A percentile compares a stretch with the other conserved stretches of the same genome.
Evolutionary conservation across 1,140 invertebrate genomes (phyloP).

Genomic region (Cecropterus lyciades): DNA sequence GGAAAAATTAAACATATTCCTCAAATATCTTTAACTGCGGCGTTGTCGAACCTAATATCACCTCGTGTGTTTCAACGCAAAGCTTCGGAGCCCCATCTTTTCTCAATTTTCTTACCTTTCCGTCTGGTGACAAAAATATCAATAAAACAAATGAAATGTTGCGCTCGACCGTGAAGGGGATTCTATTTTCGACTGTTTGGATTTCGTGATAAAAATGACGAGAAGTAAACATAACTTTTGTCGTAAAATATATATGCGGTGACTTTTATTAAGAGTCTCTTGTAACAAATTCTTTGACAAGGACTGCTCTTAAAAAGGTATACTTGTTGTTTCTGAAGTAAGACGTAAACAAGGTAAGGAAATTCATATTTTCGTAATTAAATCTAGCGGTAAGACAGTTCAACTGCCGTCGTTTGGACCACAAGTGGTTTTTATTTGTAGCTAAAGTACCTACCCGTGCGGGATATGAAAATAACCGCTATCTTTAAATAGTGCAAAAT

Average conservation of each 20-base stretch:
- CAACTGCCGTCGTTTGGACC: too few species aligned
- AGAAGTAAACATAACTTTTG: conserved; percentile 11
- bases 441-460: too few species aligned
- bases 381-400: too few species aligned
- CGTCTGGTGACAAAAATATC: conserved; percentile 33
- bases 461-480: too few species aligned
- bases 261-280: conserved; percentile 6
- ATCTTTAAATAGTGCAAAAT: too few species aligned
- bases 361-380: too few species aligned
- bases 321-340: too few species aligned
- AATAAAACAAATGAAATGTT: conserved; percentile 31
- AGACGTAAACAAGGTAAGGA: too few species aligned
- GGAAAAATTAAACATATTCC: too few species aligned
- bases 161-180: conserved; percentile 21
- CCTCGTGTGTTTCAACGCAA: conserved; percentile 5
- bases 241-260: conserved; percentile 23
- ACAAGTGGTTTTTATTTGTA: too few species aligned
- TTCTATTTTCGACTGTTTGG: conserved; percentile 11
- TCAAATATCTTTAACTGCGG: background rate
- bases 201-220: conserved; percentile 15
- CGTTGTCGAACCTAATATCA: background rate
- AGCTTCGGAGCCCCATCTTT: conserved; percentile 17
- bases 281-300: background rate
- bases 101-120: conserved; percentile 31
- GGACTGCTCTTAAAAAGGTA: too few species aligned